A percentile compares a stretch with the other conserved stretches of the same genome.
phyloP scores from a whole-genome alignment of 2,888 invertebrate species.

The Torymus tubicola region DNA sequence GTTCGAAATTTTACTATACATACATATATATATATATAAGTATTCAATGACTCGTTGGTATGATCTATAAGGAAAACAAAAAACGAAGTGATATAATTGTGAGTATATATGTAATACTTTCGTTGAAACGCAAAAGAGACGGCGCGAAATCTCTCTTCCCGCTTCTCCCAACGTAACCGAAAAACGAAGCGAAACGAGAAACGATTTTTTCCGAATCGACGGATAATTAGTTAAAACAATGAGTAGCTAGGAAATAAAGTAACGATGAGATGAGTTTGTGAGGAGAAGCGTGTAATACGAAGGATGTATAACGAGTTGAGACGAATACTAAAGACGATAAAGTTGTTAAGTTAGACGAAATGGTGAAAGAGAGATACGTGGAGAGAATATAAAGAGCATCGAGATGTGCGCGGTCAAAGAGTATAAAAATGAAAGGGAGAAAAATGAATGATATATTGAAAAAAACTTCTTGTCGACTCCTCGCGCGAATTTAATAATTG shows the following conservation, averaged over 20 bases:
- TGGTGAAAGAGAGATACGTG: too few relatives aligned
- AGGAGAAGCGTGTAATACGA: slow-evolving; percentile 21
- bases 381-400: not conserved
- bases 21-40: slow-evolving; percentile 8
- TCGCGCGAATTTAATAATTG: slow-evolving; percentile 26
- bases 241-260: slow-evolving; percentile 56
- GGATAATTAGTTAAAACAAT: slow-evolving; percentile 47
- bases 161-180: slow-evolving; percentile 11
- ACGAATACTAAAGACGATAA: slow-evolving; percentile 56
- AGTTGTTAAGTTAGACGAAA: slow-evolving; percentile 26
- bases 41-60: slow-evolving; percentile 13
- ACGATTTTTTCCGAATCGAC: slow-evolving; percentile 53
- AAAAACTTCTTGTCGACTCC: slow-evolving; percentile 42
- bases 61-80: not conserved
- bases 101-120: too few relatives aligned
- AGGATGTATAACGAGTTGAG: slow-evolving; percentile 39
- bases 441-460: slow-evolving; percentile 26
- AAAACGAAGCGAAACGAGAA: slow-evolving; percentile 48
- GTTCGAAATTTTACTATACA: not conserved
- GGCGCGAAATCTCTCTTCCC: slow-evolving; percentile 41
- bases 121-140: not conserved
- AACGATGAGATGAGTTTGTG: slow-evolving; percentile 11
- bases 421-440: not conserved
- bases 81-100: too few relatives aligned
- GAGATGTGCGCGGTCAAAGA: slow-evolving; percentile 16